Percentiles rank a stretch among this genome's conserved stretches.
Conservation (phyloP, 2,888 invertebrate species). For the Eulithis prunata region DNA sequence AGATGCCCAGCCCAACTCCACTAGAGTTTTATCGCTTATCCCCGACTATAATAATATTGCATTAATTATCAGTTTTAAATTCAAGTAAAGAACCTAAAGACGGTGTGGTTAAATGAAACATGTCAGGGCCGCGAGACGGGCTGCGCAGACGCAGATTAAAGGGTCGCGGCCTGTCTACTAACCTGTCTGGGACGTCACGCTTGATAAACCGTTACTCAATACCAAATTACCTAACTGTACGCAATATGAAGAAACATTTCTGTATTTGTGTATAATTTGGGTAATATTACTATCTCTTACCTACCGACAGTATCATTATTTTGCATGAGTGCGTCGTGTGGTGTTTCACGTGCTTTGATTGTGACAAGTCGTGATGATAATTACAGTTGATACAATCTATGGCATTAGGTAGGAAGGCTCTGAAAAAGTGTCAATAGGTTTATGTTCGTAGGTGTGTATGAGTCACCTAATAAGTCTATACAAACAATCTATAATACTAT, state of each 20-base stretch:
- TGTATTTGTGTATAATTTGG: too few species aligned
- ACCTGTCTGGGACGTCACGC: constrained; percentile 49
- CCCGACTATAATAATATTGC: neutral
- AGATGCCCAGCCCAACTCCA: too few species aligned
- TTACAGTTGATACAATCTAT: constrained; percentile 10
- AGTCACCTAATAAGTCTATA: constrained; percentile 4
- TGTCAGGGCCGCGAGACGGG: constrained; percentile 58
- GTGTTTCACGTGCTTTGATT: constrained; percentile 37
- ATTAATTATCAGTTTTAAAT: neutral
- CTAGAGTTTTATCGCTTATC: too few species aligned
- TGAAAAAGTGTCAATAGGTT: constrained; percentile 2
- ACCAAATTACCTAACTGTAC: constrained; percentile 17
- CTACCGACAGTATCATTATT: constrained; percentile 31
- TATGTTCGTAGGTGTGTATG: neutral
- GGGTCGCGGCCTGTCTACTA: constrained; percentile 65
- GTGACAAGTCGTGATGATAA: constrained; percentile 27
- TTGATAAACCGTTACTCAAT: constrained; percentile 37
- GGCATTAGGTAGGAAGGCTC: constrained; percentile 3
- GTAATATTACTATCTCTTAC: too few species aligned
- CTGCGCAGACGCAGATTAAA: constrained; percentile 52
- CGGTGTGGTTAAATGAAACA: constrained; percentile 40
- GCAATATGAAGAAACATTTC: constrained; percentile 1
- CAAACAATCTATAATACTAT: constrained; percentile 2
- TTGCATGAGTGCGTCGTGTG: constrained; percentile 37
- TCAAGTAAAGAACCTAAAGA: neutral